phyloP scores from a whole-genome alignment of 2,113 vertebrate genomes.

The Corynorhinus townsendii region DNA sequence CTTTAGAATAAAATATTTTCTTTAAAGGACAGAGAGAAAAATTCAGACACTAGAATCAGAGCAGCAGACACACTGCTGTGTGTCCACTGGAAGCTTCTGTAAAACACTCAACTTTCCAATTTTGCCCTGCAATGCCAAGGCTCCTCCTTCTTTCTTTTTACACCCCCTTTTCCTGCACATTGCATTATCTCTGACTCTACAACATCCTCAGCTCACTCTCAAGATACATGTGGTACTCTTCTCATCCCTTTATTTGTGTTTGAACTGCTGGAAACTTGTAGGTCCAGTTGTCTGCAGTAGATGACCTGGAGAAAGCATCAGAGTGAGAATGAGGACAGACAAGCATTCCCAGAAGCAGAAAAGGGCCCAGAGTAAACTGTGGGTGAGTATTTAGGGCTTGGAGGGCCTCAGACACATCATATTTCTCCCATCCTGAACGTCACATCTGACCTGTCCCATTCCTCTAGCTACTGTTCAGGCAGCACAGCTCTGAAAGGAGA shows the following conservation, averaged over 20 bases:
- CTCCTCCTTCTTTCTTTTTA: background rate
- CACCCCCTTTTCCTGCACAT: too few species aligned
- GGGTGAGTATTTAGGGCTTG: fast-evolving
- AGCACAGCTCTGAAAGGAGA: fast-evolving
- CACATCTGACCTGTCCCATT: fast-evolving
- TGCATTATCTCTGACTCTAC: too few species aligned
- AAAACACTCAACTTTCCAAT: fast-evolving
- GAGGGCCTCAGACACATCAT: fast-evolving
- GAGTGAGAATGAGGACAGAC: fast-evolving
- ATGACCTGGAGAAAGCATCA: too few species aligned
- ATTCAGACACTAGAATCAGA: background rate
- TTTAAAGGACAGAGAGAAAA: background rate
- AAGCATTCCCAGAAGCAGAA: fast-evolving
- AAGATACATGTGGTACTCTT: too few species aligned
- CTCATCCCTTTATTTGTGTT: background rate
- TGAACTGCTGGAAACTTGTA: background rate
- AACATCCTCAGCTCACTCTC: too few species aligned
- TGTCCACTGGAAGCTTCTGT: fast-evolving
- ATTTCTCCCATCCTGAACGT: background rate
- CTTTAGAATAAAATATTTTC: background rate
- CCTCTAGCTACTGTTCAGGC: fast-evolving
- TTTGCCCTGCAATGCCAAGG: background rate
- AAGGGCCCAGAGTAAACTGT: fast-evolving
- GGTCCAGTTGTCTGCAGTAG: background rate
- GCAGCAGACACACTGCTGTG: fast-evolving